A percentile compares a stretch with the other conserved stretches of the same genome.
Evolutionary conservation across 1,140 invertebrate genomes (phyloP).

Genomic region (Bombus ignitus): DNA sequence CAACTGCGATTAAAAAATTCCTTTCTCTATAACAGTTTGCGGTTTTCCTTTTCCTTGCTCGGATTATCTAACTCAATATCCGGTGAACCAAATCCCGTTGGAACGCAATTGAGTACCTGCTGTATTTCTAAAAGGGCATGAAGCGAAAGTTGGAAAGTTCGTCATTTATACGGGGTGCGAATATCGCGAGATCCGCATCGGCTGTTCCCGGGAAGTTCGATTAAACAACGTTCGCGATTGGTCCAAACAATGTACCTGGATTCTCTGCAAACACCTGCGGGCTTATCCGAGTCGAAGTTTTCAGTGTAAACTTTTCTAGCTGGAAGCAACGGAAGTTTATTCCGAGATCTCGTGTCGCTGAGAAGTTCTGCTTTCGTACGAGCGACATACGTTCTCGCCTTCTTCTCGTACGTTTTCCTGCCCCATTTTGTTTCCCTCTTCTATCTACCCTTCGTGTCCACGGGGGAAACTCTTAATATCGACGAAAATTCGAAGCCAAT

Average conservation of each 20-base stretch:
- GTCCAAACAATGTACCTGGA: constrained; percentile 17
- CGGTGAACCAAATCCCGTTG: not conserved
- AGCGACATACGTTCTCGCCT: not conserved
- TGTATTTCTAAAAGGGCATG: not conserved
- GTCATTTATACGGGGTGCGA: not conserved
- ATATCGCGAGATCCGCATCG: not conserved
- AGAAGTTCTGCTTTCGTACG: constrained; percentile 18
- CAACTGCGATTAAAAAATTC: not conserved
- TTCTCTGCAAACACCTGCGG: constrained; percentile 2
- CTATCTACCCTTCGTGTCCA: not conserved
- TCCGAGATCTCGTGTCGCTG: constrained; percentile 39
- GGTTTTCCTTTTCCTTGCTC: not conserved
- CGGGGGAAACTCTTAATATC: constrained; percentile 6
- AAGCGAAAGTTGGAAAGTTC: not conserved
- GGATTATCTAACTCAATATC: not conserved
- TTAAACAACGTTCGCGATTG: constrained; percentile 17
- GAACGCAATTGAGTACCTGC: not conserved
- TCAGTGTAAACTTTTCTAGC: constrained; percentile 5
- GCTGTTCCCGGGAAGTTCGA: not conserved
- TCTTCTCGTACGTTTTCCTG: too few species aligned
- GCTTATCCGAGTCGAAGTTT: constrained; percentile 24
- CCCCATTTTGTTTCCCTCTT: not conserved
- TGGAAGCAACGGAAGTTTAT: not conserved
- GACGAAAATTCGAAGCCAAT: constrained; percentile 27
- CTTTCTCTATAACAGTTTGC: not conserved